Percentiles rank a stretch among this genome's conserved stretches.
These are phyloP conservation scores for Amphiura filiformis DNA, from an alignment of 35 echinoderm and acorn worm species.

Conservation along the genomic window DNA sequence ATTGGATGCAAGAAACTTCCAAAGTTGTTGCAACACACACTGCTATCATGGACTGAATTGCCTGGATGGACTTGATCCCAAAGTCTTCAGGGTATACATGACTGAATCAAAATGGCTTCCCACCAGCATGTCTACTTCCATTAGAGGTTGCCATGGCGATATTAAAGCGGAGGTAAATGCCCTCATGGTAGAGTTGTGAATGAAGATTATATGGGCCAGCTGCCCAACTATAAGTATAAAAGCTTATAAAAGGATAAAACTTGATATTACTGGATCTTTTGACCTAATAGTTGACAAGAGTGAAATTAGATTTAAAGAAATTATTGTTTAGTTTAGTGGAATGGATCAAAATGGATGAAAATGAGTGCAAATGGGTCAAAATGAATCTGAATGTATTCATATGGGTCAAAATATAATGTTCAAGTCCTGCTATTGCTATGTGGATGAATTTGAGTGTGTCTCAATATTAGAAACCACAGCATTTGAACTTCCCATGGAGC, in stretches of 20 bases:
- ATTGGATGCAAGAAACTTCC: background rate
- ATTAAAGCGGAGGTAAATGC: background rate
- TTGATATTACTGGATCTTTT: conserved; percentile 1
- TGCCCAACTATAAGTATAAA: too few relatives aligned
- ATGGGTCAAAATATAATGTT: too few relatives aligned
- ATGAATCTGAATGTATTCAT: too few relatives aligned
- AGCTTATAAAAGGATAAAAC: background rate
- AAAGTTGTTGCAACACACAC: background rate
- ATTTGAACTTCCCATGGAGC: too few relatives aligned
- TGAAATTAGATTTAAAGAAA: too few relatives aligned
- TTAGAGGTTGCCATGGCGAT: background rate
- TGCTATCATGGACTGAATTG: background rate
- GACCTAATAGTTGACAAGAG: background rate
- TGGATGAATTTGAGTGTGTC: too few relatives aligned
- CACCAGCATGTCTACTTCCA: background rate
- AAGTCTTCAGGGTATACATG: conserved; percentile 4
- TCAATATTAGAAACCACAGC: too few relatives aligned
- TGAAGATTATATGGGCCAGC: background rate
- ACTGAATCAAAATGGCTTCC: conserved; percentile 14
- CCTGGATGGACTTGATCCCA: background rate
- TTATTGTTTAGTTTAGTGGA: too few relatives aligned
- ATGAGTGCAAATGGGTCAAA: too few relatives aligned
- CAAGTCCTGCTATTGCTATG: too few relatives aligned
- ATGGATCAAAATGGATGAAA: too few relatives aligned
- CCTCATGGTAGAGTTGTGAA: background rate